Percentiles rank a stretch among this genome's conserved stretches.
Conservation (phyloP, 2,797 vertebrate genomes). For the Ceryle rudis region DNA sequence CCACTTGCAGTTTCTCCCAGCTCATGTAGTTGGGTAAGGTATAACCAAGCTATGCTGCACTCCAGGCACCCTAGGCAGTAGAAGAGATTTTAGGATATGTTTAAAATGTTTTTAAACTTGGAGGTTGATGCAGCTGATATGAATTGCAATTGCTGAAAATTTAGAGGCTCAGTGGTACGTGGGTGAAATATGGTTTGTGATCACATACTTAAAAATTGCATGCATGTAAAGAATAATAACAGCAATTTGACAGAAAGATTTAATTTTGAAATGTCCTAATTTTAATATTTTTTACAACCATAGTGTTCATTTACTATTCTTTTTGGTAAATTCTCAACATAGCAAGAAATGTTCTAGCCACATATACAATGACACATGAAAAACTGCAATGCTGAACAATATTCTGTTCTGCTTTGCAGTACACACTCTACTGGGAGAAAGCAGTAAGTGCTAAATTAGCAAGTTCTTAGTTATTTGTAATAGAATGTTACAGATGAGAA, state of each 20-base stretch:
- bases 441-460: background rate
- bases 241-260: background rate
- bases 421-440: background rate
- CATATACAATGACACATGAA: background rate
- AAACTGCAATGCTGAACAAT: background rate
- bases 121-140: background rate
- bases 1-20: background rate
- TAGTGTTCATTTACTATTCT: background rate
- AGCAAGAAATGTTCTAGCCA: background rate
- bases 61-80: background rate
- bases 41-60: background rate
- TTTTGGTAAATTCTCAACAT: background rate
- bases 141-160: background rate
- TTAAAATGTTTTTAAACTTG: background rate
- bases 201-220: fast-evolving
- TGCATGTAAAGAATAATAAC: background rate
- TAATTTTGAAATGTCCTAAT: background rate
- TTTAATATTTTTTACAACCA: background rate
- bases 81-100: background rate
- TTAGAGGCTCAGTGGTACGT: background rate
- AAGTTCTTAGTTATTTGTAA: background rate
- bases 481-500: background rate
- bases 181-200: background rate
- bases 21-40: background rate
- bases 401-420: background rate